Conservation (phyloP, 2,888 invertebrate species). For the Chymomyza caudatula region DNA sequence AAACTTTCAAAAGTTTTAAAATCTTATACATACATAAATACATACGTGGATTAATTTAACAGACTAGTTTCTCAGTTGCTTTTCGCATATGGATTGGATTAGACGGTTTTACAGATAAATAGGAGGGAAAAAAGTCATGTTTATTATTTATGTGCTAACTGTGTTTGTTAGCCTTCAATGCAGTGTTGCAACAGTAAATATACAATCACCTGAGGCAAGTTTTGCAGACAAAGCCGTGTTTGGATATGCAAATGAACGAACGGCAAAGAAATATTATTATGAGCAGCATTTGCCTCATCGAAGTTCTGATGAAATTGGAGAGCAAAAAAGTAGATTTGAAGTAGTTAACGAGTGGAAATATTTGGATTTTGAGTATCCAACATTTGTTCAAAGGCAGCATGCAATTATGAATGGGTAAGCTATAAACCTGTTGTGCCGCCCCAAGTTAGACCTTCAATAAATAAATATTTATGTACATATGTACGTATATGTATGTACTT, state of each 20-base stretch:
- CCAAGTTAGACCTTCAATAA: background rate
- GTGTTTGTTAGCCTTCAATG: background rate
- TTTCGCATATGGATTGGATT: background rate
- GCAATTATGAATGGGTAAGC: constrained; percentile 81
- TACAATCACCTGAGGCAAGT: background rate
- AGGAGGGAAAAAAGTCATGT: background rate
- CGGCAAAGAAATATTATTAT: background rate
- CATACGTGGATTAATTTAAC: background rate
- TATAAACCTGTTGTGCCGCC: background rate
- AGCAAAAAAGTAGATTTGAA: constrained; percentile 43
- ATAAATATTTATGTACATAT: background rate
- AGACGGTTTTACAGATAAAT: background rate
- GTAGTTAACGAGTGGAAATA: constrained; percentile 86
- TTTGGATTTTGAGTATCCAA: constrained; percentile 86
- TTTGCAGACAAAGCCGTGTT: background rate
- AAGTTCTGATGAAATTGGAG: background rate
- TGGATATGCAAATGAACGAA: background rate
- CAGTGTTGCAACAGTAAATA: background rate
- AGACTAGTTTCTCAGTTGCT: background rate
- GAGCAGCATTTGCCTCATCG: background rate
- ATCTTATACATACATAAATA: background rate
- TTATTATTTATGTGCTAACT: background rate
- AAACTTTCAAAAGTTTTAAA: no score
- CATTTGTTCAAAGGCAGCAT: constrained; percentile 80
- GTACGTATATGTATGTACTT: background rate